Base-by-base conservation (phyloP, 2,113 vertebrate genomes). In the Lepus timidus region DNA sequence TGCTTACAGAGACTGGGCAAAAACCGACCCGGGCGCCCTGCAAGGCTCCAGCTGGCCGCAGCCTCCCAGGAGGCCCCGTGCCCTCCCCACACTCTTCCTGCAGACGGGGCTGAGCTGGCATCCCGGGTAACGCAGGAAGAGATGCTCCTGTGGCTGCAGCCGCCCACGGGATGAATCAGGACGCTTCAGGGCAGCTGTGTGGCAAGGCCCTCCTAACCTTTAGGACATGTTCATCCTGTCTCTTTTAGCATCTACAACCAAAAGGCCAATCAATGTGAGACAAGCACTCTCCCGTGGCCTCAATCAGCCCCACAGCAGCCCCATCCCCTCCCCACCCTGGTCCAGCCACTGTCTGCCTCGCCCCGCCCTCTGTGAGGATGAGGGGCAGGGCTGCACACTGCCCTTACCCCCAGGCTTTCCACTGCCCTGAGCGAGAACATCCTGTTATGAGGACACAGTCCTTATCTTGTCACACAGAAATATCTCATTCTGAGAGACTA, bases 401-500 rank as follows among this genome's bases (percentile, higher is more conserved):
- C 44, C 44, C 44, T 44, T 44, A 44, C 71, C 61, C 2, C 4
- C 19, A 85, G 75, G 44, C 64, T 89, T 85, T 86, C 91, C 73
- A 61, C 36, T 49, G 61, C 64, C 62, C 11, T 5, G 39, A 97
- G 92, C 84, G 49, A 88, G 90, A 90, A 75, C 88, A 88, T 83
- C 88, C 75, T 95, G 88, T 88, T 65, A 39, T 82, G 62, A 27
- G 82, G 83, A 91, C 33, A 88, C 64, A 27, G 11, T 33, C 68
- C 68, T 95, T 94, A 92, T 96, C 96, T 95, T 67, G 64, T 93
- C 94, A 62, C 67, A 65, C 68, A 93, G 78, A 95, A 95, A 79
- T 36, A 78, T 88, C 61, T 89, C 86, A 76, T 91, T 95, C 91
- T 65, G 68, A 93, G 88, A 93, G 90, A 62, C 79, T 55, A 93